Evolutionary conservation across 2,113 vertebrate genomes (phyloP), one percentile per base, ranked within the genome.

Genomic region (Podilymbus podiceps): DNA sequence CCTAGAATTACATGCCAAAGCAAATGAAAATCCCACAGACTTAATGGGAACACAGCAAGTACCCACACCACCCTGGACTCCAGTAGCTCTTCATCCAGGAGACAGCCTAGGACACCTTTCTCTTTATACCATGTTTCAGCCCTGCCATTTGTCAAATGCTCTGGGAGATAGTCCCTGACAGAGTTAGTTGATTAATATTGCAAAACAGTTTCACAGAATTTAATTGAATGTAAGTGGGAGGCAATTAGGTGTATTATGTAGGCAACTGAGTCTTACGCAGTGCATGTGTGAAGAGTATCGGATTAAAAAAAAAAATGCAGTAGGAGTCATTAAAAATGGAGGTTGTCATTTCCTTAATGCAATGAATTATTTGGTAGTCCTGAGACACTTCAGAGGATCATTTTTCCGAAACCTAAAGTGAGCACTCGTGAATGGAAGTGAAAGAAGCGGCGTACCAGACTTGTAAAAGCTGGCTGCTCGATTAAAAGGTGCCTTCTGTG

Each of bases 401-500:
- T 78, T 85, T 85, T 92, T 84, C 35, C 0, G 2, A 78, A 83
- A 92, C 56, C 68, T 84, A 7, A 81, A 67, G 60, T 28, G 68
- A 84, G 4, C 22, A 5, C 33, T n/a, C 24, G 44, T 3, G 5
- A 77, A 27, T 20, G 33, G 30, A 72, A 52, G 35, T 20, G 49
- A 22, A 73, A 62, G 81, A n/a, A 46, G 25, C 17, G 50, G 42
- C 0, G 1, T 33, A 47, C 16, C 22, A 59, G 75, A 42, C 31
- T 30, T 76, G 53, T 30, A 38, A 73, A 69, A 88, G 22, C 58
- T 80, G 42, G 6, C 38, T 66, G 53, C 67, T 69, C 1, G 0
- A 14, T 83, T 62, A 55, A 49, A 46, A 83, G n/a, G 21, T 59
- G 28, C 30, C 11, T 66, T 44, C 76, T 68, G 1, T 0, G 0